Evolutionary conservation across 1,140 invertebrate species (phyloP), one percentile per base, ranked within the genome.

Genomic region (Euborellia annulipes): DNA sequence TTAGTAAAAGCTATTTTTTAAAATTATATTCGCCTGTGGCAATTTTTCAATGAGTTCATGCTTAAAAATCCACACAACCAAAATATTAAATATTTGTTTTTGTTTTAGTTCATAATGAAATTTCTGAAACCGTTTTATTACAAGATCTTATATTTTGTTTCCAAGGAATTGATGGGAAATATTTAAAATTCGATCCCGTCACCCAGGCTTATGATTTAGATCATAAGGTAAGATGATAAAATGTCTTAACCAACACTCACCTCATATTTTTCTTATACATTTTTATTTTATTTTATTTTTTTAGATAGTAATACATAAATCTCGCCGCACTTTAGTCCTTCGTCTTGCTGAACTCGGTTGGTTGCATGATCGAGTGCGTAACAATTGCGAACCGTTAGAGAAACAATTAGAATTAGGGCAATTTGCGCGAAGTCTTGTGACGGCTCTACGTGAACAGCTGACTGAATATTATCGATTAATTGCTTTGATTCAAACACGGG

Each of bases 381-480:
- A 73, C 48, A 81, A 78, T 58, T 79, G 80, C 40, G 64, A 72
- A 22, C 54, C 58, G 48, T 75, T 76, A 48, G 73, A 52, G 45
- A 57, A 54, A 16, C 65, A 64, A 45, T 59, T 57, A 52, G 58
- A 63, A 54, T 63, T 62, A 60, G 89, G 88, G 23, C 65, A 83
- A 37, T 80, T 91, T 52, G 78, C 81, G 20, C 85, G 92, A 65
- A 87, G 87, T 47, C 78, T 95, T 51, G 80, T 87, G 43, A 72
- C 85, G n/a, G 84, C 80, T 6, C 66, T 95, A 22, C 76, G 82
- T 53, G 73, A 82, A 49, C 85, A 95, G 61, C 65, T 96, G 0
- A 81, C 76, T 2, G 79, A 85, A 54, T 95, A 89, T 61, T 92
- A 90, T 63, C 72, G 86, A 46, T 76, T 88, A 43, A 75, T 95